Percentiles rank a stretch among this genome's conserved stretches.
phyloP scores from a whole-genome alignment of 2,113 vertebrate genomes.

The Microtus montanus region DNA sequence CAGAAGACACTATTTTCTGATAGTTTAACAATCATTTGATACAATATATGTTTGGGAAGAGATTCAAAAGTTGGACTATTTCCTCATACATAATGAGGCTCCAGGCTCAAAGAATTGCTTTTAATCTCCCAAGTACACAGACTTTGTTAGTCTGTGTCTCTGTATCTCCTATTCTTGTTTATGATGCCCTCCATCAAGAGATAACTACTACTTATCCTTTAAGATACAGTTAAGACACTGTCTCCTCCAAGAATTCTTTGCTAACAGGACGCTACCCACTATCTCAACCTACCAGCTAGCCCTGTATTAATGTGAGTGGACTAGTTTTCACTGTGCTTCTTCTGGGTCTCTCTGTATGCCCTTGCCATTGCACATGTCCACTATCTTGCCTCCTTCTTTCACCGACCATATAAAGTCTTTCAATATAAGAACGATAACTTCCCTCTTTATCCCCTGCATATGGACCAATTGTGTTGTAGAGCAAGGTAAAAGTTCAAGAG shows the following conservation, averaged over 20 bases:
- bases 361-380: not conserved
- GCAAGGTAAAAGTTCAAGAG: slow-evolving; percentile 33
- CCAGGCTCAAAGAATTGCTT: not conserved
- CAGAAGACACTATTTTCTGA: not conserved
- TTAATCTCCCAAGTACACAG: not conserved
- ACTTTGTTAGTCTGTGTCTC: not conserved
- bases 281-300: not conserved
- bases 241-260: not conserved
- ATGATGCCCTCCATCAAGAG: not conserved
- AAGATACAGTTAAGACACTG: not conserved
- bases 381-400: not conserved
- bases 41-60: not conserved
- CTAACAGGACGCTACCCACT: not conserved
- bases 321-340: not conserved
- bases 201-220: not conserved
- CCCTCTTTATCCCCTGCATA: not conserved
- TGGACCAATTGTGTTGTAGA: not conserved
- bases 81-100: not conserved
- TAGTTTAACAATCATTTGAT: not conserved
- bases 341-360: not conserved
- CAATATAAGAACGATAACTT: not conserved
- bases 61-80: slow-evolving; percentile 10
- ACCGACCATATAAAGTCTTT: not conserved
- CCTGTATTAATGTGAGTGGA: not conserved
- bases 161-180: not conserved